A percentile compares a stretch with the other conserved stretches of the same genome.
Evolutionary conservation across 2,797 vertebrate species (phyloP).

Genomic region (Hydrolagus colliei): DNA sequence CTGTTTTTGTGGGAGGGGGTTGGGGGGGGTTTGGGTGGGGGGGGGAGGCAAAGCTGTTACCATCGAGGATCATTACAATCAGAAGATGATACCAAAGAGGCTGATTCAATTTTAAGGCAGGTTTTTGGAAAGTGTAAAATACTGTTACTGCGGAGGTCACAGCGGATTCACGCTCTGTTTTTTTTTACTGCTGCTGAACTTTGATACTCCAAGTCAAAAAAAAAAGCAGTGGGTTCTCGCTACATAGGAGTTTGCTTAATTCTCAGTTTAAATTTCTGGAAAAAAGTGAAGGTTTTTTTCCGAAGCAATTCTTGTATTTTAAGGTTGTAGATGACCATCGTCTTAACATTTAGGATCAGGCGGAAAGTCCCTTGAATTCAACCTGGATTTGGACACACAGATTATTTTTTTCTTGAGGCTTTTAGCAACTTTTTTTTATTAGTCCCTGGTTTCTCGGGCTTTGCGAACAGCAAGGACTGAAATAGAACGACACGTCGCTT

Average conservation of each 20-base stretch:
- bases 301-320: neutral
- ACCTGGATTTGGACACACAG: no score
- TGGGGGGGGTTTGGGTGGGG: no score
- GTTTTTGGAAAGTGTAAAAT: slow-evolving; percentile 9
- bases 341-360: no score
- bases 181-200: neutral
- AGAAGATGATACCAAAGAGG: neutral
- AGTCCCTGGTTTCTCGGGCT: no score
- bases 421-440: no score
- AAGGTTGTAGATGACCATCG: no score
- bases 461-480: no score
- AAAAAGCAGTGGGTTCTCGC: no score
- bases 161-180: neutral
- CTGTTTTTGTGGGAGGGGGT: no score
- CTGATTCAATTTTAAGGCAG: slow-evolving; percentile 2
- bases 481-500: no score
- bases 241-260: neutral
- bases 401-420: no score
- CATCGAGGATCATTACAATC: neutral
- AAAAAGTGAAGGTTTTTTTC: neutral
- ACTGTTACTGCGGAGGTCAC: neutral
- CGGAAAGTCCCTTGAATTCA: no score
- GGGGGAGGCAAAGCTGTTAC: neutral
- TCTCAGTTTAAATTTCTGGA: neutral
- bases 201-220: neutral